Percentiles rank a stretch among this genome's conserved stretches.
Evolutionary conservation across 2,888 invertebrate genomes (phyloP).

Genomic region (Tetramorium bicarinatum): DNA sequence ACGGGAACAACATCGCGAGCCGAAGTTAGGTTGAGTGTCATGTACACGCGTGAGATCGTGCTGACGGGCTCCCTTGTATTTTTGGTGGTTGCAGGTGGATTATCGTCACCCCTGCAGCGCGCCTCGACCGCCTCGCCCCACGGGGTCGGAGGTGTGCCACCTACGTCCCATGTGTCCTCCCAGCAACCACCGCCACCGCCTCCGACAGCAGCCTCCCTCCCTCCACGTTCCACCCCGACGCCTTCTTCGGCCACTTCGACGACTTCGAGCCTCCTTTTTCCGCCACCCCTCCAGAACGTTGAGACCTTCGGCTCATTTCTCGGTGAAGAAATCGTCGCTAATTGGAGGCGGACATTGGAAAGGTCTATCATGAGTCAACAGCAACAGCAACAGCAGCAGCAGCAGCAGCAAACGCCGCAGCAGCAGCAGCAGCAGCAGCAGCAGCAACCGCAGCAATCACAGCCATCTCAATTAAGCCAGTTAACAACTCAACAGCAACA

Average conservation of each 20-base stretch:
- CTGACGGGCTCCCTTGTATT: conserved; percentile 82
- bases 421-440: too few relatives aligned
- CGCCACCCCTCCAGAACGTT: conserved; percentile 89
- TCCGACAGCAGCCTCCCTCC: conserved; percentile 77
- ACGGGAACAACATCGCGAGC: conserved; percentile 56
- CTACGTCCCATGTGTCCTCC: conserved; percentile 84
- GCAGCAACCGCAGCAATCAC: conserved; percentile 72
- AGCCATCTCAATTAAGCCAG: conserved; percentile 80
- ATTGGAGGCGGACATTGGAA: conserved; percentile 92
- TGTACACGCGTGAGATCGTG: conserved; percentile 73
- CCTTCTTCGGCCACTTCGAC: conserved; percentile 85
- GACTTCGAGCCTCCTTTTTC: conserved; percentile 86
- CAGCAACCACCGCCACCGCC: conserved; percentile 78
- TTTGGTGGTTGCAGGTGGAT: conserved; percentile 86
- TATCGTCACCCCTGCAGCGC: conserved; percentile 86
- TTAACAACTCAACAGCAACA: conserved; percentile 86
- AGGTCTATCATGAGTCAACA: conserved; percentile 85
- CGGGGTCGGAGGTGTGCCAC: conserved; percentile 82
- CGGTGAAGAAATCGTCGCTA: conserved; percentile 94
- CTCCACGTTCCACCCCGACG: conserved; percentile 84
- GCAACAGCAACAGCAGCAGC: conserved; percentile 82
- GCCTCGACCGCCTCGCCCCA: conserved; percentile 86
- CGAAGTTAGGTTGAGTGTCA: conserved; percentile 56
- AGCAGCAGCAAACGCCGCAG: conserved; percentile 71
- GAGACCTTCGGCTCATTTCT: conserved; percentile 92